Conservation (phyloP, 1,140 invertebrate species). For the Cephus cinctus region DNA sequence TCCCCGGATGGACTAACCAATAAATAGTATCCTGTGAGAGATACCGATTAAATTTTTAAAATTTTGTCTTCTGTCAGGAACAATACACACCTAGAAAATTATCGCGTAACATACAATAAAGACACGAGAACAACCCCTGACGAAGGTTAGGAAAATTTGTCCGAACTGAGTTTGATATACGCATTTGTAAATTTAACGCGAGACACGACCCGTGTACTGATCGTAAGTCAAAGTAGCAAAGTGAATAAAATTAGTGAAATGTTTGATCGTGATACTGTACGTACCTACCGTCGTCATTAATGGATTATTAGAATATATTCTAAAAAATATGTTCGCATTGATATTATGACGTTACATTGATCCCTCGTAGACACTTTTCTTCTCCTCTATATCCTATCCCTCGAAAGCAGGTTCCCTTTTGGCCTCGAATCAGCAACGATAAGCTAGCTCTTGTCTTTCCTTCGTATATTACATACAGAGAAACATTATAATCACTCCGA, state of each 20-base stretch:
- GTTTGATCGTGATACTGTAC: no score
- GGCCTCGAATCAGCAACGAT: constrained; percentile 44
- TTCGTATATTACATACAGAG: background rate
- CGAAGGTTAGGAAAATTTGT: no score
- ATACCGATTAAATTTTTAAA: constrained; percentile 3
- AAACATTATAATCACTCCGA: no score
- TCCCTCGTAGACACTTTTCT: constrained; percentile 44
- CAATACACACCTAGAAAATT: background rate
- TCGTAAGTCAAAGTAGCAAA: no score
- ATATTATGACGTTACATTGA: constrained; percentile 50
- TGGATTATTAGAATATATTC: constrained; percentile 48
- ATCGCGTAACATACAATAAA: background rate
- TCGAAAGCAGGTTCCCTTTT: constrained; percentile 32
- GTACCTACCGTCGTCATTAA: no score
- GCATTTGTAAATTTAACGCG: no score
- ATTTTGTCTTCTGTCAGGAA: constrained; percentile 8
- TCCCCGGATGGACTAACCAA: background rate
- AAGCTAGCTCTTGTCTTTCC: constrained; percentile 9
- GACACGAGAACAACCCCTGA: background rate
- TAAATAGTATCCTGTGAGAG: background rate
- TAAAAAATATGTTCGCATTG: constrained; percentile 54
- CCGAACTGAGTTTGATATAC: no score
- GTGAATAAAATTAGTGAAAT: no score
- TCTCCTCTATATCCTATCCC: constrained; percentile 9
- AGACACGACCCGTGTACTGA: no score